A percentile compares a stretch with the other conserved stretches of the same genome.
Evolutionary conservation across 2,888 invertebrate genomes (phyloP).

Genomic region (Clanis bilineata): DNA sequence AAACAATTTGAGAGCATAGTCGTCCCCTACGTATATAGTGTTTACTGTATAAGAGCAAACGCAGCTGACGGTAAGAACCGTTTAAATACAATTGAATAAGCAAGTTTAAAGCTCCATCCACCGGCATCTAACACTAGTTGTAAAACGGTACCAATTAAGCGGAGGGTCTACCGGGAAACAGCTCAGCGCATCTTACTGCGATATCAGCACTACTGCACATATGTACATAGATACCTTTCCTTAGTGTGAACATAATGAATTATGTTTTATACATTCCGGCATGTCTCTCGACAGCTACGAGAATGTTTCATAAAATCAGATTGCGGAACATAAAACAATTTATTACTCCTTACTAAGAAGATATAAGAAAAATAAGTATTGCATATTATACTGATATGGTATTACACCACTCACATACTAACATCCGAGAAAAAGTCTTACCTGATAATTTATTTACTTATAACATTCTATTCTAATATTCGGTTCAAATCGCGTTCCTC

Average conservation of each 20-base stretch:
- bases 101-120: slow-evolving; percentile 47
- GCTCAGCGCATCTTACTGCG: slow-evolving; percentile 29
- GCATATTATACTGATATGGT: too few species aligned
- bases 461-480: not conserved
- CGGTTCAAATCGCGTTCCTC: not conserved
- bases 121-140: slow-evolving; percentile 44
- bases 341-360: not conserved
- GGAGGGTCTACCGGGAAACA: slow-evolving; percentile 47
- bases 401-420: too few species aligned
- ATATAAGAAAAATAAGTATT: too few species aligned
- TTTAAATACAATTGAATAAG: slow-evolving; percentile 36
- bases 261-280: not conserved
- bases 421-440: not conserved
- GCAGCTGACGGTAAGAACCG: slow-evolving; percentile 17
- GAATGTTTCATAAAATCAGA: not conserved
- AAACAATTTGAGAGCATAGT: not conserved
- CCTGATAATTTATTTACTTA: not conserved
- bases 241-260: slow-evolving; percentile 34
- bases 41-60: slow-evolving; percentile 26
- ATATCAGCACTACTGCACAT: slow-evolving; percentile 26
- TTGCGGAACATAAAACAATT: not conserved
- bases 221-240: slow-evolving; percentile 23
- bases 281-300: not conserved
- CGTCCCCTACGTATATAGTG: not conserved
- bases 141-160: slow-evolving; percentile 56